Percentiles rank a stretch among this genome's conserved stretches.
phyloP scores from a whole-genome alignment of 2,113 vertebrate genomes.

The Synchiropus splendidus region DNA sequence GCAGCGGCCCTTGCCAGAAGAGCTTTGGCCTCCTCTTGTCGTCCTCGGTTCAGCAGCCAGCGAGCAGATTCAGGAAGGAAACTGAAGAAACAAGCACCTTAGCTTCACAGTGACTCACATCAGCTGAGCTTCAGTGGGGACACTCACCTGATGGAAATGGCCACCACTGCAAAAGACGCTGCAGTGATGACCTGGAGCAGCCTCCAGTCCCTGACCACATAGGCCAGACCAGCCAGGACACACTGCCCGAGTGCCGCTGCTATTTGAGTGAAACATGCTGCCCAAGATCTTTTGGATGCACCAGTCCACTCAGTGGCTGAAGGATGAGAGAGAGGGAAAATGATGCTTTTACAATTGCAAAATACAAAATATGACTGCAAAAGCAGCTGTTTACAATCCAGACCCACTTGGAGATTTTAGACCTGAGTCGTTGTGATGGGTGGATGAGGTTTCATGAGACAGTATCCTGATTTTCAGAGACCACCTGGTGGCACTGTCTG shows the following conservation, averaged over 20 bases:
- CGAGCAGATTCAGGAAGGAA: constrained; percentile 74
- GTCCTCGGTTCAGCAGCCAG: constrained; percentile 70
- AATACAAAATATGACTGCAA: not conserved
- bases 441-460: too few relatives aligned
- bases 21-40: constrained; percentile 61
- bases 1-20: constrained; percentile 65
- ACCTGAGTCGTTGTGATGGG: too few relatives aligned
- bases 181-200: constrained; percentile 59
- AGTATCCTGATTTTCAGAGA: not conserved
- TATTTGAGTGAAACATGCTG: constrained; percentile 35
- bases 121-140: too few relatives aligned
- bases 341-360: not conserved
- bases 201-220: constrained; percentile 69
- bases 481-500: not conserved
- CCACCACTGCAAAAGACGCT: constrained; percentile 29
- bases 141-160: constrained; percentile 3
- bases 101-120: not conserved
- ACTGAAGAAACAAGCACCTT: constrained; percentile 61
- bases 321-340: constrained; percentile 1
- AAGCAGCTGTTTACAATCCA: too few relatives aligned
- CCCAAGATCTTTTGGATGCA: constrained; percentile 45
- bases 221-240: constrained; percentile 63
- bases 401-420: too few relatives aligned
- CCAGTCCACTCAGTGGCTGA: constrained; percentile 62
- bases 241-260: constrained; percentile 29